Evolutionary conservation across 1,140 invertebrate species (phyloP), one percentile per base, ranked within the genome.

Genomic region (Drosophila arawakana): DNA sequence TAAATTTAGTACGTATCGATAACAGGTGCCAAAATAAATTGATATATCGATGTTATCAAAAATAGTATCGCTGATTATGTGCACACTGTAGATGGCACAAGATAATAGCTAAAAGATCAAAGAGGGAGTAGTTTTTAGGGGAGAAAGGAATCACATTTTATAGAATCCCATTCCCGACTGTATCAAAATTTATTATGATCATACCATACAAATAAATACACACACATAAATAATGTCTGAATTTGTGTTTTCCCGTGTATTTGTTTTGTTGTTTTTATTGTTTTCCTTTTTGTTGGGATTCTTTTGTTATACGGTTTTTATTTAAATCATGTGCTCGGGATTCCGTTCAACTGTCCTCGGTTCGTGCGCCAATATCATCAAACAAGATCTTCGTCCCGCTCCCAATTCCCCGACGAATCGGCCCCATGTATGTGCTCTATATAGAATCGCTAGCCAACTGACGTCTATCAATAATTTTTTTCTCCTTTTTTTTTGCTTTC

Each of bases 301-400:
- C 77, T 85, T 85, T 85, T 85, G 81, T 77, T 85, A 65, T 82
- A 37, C 70, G 69, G 69, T 77, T 81, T 81, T 83, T 81, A 78
- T 89, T 89, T 90, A 74, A 88, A 89, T 89, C 83, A 89, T 89
- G 84, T 88, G 83, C 84, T 83, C 73, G 63, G 15, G 39, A 10
- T 68, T 66, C 69, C 63, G 62, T 70, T 61, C 58, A 50, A 59
- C 73, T 65, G 59, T 72, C 68, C 73, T 72, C 68, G 67, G 44
- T 59, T 39, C 37, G 49, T 55, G 49, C 63, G 62, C 62, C 63
- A 13, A 59, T 39, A 54, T 39, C 54, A 41, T 39, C 9, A 41
- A 15, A 49, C 30, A 1, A 49, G 52, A 2, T 43, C 49, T 35
- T 3, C 30, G 3, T 8, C 68, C 18, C 18, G 18, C 37, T 34